Conservation (phyloP, 1,140 invertebrate species). For the Cepaea nemoralis region DNA sequence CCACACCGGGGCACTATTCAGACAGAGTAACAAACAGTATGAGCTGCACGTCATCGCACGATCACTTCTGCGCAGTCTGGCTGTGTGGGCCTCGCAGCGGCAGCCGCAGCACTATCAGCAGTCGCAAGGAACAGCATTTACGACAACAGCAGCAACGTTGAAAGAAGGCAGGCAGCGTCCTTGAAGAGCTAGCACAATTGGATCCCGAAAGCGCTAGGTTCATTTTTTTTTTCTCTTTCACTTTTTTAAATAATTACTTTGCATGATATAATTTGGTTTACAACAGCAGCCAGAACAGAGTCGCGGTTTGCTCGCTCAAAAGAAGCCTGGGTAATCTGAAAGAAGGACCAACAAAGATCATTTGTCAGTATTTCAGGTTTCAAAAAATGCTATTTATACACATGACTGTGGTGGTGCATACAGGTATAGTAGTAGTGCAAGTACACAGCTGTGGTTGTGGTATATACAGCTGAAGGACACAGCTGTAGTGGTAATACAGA, state of each 20-base stretch:
- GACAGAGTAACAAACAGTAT: too few relatives aligned
- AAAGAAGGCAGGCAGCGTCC: conserved; percentile 21
- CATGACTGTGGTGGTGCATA: too few relatives aligned
- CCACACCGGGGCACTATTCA: too few relatives aligned
- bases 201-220: not conserved
- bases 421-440: too few relatives aligned
- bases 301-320: conserved; percentile 32
- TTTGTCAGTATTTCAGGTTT: not conserved
- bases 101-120: not conserved
- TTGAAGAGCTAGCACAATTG: not conserved
- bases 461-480: too few relatives aligned
- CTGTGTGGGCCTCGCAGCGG: conserved; percentile 16
- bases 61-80: not conserved
- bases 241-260: not conserved
- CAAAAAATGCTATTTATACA: too few relatives aligned
- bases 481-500: too few relatives aligned
- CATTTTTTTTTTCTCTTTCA: not conserved
- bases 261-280: not conserved
- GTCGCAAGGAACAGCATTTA: conserved; percentile 1
- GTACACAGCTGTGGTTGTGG: too few relatives aligned
- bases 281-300: not conserved
- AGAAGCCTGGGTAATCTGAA: conserved; percentile 48
- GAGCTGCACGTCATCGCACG: not conserved
- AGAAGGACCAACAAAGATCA: conserved; percentile 28
- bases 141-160: not conserved